Evolutionary conservation across 2,888 invertebrate genomes (phyloP), one percentile per base, ranked within the genome.

Genomic region (Cepaea hortensis): DNA sequence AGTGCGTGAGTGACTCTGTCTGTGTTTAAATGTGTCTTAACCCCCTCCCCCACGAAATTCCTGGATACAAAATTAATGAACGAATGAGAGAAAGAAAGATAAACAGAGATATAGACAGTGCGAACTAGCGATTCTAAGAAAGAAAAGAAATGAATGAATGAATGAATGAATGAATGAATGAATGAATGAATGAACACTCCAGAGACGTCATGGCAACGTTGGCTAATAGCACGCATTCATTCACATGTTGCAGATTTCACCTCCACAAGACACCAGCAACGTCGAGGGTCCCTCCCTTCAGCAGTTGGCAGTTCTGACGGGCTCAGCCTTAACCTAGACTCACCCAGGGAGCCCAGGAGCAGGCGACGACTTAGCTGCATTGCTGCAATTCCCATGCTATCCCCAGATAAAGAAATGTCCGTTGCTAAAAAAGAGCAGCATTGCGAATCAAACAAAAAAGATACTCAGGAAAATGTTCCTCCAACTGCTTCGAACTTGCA

Each of bases 281-380:
- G 84, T 11, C 75, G 84, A 65, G 20, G 76, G n/a, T 84, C 84
- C 3, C 84, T 84, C 5, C 84, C 84, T 20, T 13, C 6, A 35
- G 4, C 65, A 18, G 68, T 65, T 7, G 48, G 77, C 13, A n/a
- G 48, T 3, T 13, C n/a, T 55, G 55, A 11, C 6, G 62, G 6
- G 3, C 7, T 75, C 35, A 62, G 73, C n/a, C 35, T n/a, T 35
- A 9, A 23, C 55, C 61, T 75, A 0, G 83, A 83, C 0, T 15
- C 48, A 18, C 70, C 85, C 11, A 35, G n/a, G 23, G 23, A 73
- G 4, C 81, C 85, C 6, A 55, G 80, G 23, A 81, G 85, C 23
- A 72, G 20, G 20, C 81, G 81, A 18, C 72, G 85, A 48, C 73
- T 80, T 9, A 85, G 85, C 84, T 65, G 75, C n/a, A 61, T 62